Percentiles rank a stretch among this genome's conserved stretches.
These are phyloP conservation scores for Caenorhabditis sinica DNA, from an alignment of 2,888 invertebrate species.

Conservation along the genomic window DNA sequence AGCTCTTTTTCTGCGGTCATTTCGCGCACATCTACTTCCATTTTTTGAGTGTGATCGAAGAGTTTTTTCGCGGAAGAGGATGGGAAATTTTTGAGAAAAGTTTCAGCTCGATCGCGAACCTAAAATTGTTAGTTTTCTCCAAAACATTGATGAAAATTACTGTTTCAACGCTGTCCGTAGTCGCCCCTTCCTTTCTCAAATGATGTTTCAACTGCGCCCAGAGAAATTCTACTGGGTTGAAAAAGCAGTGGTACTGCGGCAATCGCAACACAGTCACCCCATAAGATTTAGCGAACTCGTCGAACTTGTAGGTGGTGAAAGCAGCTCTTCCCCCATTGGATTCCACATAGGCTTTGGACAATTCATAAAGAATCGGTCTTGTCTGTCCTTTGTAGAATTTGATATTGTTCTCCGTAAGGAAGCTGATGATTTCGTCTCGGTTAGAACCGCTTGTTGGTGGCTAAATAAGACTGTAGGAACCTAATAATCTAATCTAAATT, in stretches of 20 bases:
- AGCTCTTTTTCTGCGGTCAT: not conserved
- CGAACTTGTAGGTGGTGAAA: not conserved
- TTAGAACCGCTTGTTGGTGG: not conserved
- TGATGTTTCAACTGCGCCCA: constrained; percentile 6
- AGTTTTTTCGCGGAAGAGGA: not conserved
- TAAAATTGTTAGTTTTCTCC: no score
- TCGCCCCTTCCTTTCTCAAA: not conserved
- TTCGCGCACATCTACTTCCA: not conserved
- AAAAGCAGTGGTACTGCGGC: constrained; percentile 9
- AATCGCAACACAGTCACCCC: not conserved
- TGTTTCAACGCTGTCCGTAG: not conserved
- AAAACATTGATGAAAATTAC: not conserved
- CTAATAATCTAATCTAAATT: no score
- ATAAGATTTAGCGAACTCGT: not conserved
- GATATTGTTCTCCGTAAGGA: not conserved
- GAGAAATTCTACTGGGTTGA: constrained; percentile 9
- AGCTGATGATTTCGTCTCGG: not conserved
- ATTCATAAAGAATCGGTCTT: not conserved
- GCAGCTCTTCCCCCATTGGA: not conserved
- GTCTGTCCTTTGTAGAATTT: not conserved
- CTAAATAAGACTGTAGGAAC: not conserved
- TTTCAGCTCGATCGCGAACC: no score
- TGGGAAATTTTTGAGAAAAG: not conserved
- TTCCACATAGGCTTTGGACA: not conserved
- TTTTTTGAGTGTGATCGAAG: not conserved